Conservation (phyloP, 2,888 invertebrate genomes). For the Cephalotes varians region DNA sequence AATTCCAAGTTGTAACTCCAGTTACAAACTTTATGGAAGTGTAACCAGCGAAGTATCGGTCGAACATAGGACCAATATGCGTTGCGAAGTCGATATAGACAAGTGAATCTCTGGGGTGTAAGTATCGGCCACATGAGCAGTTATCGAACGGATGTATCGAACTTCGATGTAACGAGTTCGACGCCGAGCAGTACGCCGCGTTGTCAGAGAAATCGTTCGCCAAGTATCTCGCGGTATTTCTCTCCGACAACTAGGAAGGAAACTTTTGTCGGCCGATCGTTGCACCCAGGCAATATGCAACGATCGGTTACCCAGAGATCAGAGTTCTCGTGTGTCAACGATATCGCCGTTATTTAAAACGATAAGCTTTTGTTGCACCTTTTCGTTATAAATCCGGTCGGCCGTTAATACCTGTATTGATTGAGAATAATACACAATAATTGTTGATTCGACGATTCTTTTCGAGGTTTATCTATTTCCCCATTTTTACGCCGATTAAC, state of each 20-base stretch:
- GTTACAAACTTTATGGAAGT: slow-evolving; percentile 43
- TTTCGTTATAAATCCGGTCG: not conserved
- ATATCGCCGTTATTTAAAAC: slow-evolving; percentile 33
- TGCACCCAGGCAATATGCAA: not conserved
- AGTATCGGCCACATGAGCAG: slow-evolving; percentile 35
- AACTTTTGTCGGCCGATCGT: not conserved
- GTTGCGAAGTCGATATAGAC: slow-evolving; percentile 32
- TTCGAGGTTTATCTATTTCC: slow-evolving; percentile 13
- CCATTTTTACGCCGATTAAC: not conserved
- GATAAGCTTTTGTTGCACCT: slow-evolving; percentile 28
- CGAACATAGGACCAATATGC: not conserved
- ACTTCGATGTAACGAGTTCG: slow-evolving; percentile 52
- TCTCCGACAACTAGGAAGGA: not conserved
- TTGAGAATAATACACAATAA: slow-evolving; percentile 14
- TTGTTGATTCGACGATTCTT: slow-evolving; percentile 12
- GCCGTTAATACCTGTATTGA: slow-evolving; percentile 16
- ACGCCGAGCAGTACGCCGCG: not conserved
- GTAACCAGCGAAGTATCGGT: slow-evolving; percentile 22
- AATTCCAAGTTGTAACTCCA: slow-evolving; percentile 17
- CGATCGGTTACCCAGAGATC: not conserved
- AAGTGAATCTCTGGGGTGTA: slow-evolving; percentile 49
- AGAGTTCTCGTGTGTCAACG: slow-evolving; percentile 14
- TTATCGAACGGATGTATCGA: slow-evolving; percentile 32
- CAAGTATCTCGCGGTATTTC: slow-evolving; percentile 10
- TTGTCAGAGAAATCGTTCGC: slow-evolving; percentile 21